A percentile compares a stretch with the other conserved stretches of the same genome.
phyloP scores from a whole-genome alignment of 2,888 invertebrate species.

The Parelbella ahira region DNA sequence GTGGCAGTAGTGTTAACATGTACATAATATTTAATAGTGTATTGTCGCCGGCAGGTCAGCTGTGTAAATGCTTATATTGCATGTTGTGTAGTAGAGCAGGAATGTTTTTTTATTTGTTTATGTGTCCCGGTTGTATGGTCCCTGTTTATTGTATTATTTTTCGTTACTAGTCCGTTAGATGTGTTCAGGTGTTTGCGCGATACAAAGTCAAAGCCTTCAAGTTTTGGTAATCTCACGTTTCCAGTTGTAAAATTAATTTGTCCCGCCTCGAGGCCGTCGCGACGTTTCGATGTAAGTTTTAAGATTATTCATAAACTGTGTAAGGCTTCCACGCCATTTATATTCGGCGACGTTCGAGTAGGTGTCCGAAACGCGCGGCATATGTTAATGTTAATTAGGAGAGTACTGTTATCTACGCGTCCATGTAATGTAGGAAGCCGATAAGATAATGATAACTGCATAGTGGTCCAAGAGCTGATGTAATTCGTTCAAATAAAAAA shows the following conservation, averaged over 20 bases:
- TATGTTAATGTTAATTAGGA: conserved; percentile 29
- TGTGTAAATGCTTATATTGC: conserved; percentile 70
- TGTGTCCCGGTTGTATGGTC: conserved; percentile 60
- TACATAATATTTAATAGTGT: conserved; percentile 58
- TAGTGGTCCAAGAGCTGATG: conserved; percentile 34
- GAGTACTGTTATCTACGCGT: conserved; percentile 40
- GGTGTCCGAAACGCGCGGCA: conserved; percentile 20
- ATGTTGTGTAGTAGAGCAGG: conserved; percentile 69
- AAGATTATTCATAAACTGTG: conserved; percentile 44
- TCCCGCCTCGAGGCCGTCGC: conserved; percentile 34
- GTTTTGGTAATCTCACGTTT: conserved; percentile 43
- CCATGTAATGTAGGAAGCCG: conserved; percentile 42
- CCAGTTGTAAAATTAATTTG: conserved; percentile 27
- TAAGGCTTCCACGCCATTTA: conserved; percentile 51
- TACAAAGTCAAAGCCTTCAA: conserved; percentile 50
- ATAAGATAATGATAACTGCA: conserved; percentile 39
- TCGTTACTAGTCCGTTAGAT: conserved; percentile 36
- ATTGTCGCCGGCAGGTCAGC: conserved; percentile 62
- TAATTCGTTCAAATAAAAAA: conserved; percentile 32
- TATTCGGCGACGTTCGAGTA: conserved; percentile 31
- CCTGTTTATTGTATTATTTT: conserved; percentile 56
- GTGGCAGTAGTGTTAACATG: conserved; percentile 71
- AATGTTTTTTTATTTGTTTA: conserved; percentile 75
- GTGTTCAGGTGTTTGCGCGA: conserved; percentile 56
- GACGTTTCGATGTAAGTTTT: conserved; percentile 46